Percentiles rank a stretch among this genome's conserved stretches.
These are phyloP conservation scores for Rousettus madagascariensis DNA, from an alignment of 2,797 vertebrate species.

Conservation along the genomic window DNA sequence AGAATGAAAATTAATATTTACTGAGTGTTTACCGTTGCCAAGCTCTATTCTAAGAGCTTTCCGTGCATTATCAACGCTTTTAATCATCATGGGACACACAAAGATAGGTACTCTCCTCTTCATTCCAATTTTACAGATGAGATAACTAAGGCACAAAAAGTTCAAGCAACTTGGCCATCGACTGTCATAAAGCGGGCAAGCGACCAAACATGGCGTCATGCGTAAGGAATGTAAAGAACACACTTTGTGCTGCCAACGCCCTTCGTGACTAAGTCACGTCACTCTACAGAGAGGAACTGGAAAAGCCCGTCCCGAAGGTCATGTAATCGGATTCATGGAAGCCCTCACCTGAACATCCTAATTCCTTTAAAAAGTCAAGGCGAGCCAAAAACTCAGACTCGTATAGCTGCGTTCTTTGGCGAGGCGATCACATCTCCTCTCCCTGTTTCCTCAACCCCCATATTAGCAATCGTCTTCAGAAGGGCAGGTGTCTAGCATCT, in stretches of 20 bases:
- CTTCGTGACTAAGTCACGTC: neutral
- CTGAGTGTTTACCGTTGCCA: neutral
- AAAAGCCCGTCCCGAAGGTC: neutral
- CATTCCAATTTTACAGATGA: neutral
- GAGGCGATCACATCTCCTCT: neutral
- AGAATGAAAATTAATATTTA: constrained; percentile 34
- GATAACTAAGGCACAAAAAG: neutral
- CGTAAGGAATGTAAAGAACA: neutral
- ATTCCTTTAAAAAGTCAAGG: neutral
- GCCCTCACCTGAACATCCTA: neutral
- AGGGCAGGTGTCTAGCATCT: neutral
- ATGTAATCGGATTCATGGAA: neutral
- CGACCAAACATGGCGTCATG: neutral
- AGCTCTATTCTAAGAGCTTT: neutral
- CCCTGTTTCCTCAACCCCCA: neutral
- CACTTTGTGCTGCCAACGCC: too few relatives aligned
- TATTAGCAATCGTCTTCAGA: neutral
- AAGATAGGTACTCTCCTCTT: neutral
- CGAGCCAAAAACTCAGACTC: neutral
- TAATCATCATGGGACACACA: neutral
- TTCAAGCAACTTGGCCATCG: neutral
- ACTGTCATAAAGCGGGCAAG: neutral
- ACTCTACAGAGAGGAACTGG: neutral
- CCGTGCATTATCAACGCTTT: neutral
- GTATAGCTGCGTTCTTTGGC: neutral